These are phyloP conservation scores for Hylyphantes graminicola DNA, from an alignment of 1,140 invertebrate genomes.

Conservation along the genomic window DNA sequence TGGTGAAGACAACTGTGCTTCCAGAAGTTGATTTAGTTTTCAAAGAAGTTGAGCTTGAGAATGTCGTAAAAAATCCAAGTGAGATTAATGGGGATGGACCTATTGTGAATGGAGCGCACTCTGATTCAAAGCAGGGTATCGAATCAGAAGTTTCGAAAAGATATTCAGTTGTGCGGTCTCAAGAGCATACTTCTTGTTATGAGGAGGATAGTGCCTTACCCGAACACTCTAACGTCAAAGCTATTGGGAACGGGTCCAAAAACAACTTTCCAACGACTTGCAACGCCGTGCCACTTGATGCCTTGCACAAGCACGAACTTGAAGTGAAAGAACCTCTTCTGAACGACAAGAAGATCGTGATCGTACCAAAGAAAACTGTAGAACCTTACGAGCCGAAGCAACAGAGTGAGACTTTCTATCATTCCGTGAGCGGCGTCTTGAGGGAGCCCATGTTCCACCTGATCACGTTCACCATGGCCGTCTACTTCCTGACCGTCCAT, in stretches of 20 bases:
- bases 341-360: background rate
- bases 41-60: background rate
- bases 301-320: background rate
- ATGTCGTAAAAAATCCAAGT: background rate
- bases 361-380: constrained; percentile 13
- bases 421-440: constrained; percentile 21
- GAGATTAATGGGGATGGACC: background rate
- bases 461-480: constrained; percentile 37
- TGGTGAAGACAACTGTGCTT: background rate
- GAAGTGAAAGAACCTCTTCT: constrained; percentile 19
- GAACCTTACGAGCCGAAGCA: background rate
- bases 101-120: too few species aligned
- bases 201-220: constrained; percentile 30
- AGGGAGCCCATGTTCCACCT: constrained; percentile 35
- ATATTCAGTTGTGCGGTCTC: background rate
- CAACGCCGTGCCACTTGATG: background rate
- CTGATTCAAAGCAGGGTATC: background rate
- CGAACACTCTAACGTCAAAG: constrained; percentile 1
- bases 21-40: background rate
- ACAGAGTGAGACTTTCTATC: background rate
- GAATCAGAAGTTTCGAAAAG: background rate
- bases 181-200: constrained; percentile 1
- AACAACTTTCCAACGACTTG: background rate
- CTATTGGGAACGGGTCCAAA: background rate
- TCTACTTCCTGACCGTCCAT: constrained; percentile 39